Evolutionary conservation across 2,113 vertebrate species (phyloP), one percentile per base, ranked within the genome.

Genomic region (Thunnus thynnus): DNA sequence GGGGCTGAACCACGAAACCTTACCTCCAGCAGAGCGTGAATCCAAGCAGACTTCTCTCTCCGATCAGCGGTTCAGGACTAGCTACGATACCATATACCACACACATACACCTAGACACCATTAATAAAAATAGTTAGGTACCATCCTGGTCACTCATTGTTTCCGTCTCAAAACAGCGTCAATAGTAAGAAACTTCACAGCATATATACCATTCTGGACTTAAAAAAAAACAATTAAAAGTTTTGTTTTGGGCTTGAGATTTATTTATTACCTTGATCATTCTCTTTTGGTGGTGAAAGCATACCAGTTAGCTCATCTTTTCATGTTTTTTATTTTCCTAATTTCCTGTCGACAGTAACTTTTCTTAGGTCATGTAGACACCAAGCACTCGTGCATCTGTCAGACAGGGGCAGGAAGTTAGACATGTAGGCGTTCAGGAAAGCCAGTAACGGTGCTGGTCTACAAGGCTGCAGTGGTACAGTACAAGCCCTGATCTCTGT

Each of bases 21-120:
- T 96, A 96, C 96, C 96, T 98, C 96, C 94, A 96, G 96, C 97
- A 96, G 96, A 97, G 96, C 96, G 96, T 95, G 94, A 97, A 94
- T 96, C 96, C 95, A 97, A 95, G 94, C 96, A 95, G 95, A 96
- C 95, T 94, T 94, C 95, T 94, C 84, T 93, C 87, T 89, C 93
- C 93, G 91, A 95, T 94, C 94, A 87, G 90, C 94, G 82, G 93
- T 95, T 95, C 95, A 94, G 93, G 95, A 96, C 95, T 92, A 84
- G 89, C 89, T 86, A 89, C 36, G 25, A 87, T 82, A 86, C 36
- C 6, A 86, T 82, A 84, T 86, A 88, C 67, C 77, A 93, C 84
- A 88, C 50, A 88, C 62, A 84, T 80, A 88, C 58, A 80, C 78
- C 66, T 84, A 82, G 63, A 82, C 47, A 77, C 7, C 86, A 80